Evolutionary conservation across 2,888 invertebrate species (phyloP).

Genomic region (Drosophila mimica): DNA sequence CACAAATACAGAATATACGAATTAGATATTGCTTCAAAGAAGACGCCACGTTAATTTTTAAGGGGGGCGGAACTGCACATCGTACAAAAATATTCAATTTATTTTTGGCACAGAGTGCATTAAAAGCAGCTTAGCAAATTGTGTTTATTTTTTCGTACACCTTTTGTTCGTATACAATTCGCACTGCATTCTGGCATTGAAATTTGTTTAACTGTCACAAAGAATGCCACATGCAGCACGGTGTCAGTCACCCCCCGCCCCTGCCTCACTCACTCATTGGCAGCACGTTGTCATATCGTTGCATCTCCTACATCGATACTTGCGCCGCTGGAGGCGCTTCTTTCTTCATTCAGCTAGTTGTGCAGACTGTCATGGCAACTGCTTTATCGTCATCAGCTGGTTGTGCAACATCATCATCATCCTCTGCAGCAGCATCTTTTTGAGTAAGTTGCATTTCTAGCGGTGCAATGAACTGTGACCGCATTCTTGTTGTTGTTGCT

Average conservation of each 20-base stretch:
- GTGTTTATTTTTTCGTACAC: background rate
- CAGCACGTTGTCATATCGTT: slow-evolving; percentile 16
- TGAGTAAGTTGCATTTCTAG: slow-evolving; percentile 57
- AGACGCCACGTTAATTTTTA: background rate
- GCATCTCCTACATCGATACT: slow-evolving; percentile 39
- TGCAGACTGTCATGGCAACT: slow-evolving; percentile 29
- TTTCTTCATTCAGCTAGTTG: slow-evolving; percentile 13
- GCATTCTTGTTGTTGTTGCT: slow-evolving; percentile 54
- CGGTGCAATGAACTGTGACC: slow-evolving; percentile 76
- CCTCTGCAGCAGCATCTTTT: slow-evolving; percentile 35
- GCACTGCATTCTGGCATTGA: slow-evolving; percentile 19
- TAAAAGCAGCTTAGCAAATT: background rate
- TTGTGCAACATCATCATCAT: slow-evolving; percentile 17
- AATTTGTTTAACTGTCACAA: background rate
- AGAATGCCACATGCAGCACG: slow-evolving; percentile 1
- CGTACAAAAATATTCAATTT: background rate
- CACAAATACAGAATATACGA: background rate
- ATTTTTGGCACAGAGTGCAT: background rate
- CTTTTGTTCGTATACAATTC: background rate
- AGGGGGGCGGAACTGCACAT: background rate
- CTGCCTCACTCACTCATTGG: background rate
- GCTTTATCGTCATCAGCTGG: slow-evolving; percentile 13
- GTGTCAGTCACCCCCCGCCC: background rate
- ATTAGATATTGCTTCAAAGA: background rate
- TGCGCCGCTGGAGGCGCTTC: slow-evolving; percentile 48